Conservation (phyloP, 2,888 invertebrate genomes). For the Lucinisca nassula region DNA sequence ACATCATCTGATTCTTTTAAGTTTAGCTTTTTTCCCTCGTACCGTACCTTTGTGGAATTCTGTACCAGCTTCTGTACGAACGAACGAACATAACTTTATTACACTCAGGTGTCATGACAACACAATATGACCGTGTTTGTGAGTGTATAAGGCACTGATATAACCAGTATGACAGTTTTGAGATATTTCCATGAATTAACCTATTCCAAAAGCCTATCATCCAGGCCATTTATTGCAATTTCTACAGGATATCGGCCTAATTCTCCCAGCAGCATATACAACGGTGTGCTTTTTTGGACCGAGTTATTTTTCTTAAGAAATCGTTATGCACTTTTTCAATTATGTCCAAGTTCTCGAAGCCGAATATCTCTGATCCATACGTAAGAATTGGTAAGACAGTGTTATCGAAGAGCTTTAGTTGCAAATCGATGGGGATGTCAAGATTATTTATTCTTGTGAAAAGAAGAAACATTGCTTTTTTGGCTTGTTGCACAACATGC, state of each 20-base stretch:
- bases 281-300: constrained; percentile 18
- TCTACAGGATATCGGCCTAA: constrained; percentile 29
- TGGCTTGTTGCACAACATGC: neutral
- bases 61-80: too few relatives aligned
- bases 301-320: constrained; percentile 16
- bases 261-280: constrained; percentile 26
- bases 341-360: too few relatives aligned
- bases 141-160: too few relatives aligned
- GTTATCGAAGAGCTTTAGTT: constrained; percentile 19
- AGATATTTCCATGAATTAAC: neutral
- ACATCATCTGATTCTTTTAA: too few relatives aligned
- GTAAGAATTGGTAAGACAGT: constrained; percentile 34
- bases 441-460: constrained; percentile 2
- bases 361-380: constrained; percentile 38
- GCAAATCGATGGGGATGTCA: neutral
- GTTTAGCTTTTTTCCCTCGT: too few relatives aligned
- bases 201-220: constrained; percentile 1
- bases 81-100: too few relatives aligned
- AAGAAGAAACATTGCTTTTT: constrained; percentile 8
- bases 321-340: constrained; percentile 21
- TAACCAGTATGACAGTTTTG: neutral
- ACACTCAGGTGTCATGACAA: too few relatives aligned
- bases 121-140: too few relatives aligned
- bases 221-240: constrained; percentile 12
- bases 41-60: too few relatives aligned